Percentiles rank a stretch among this genome's conserved stretches.
Conservation (phyloP, 2,888 invertebrate species). For the Calliscelio sp. region DNA sequence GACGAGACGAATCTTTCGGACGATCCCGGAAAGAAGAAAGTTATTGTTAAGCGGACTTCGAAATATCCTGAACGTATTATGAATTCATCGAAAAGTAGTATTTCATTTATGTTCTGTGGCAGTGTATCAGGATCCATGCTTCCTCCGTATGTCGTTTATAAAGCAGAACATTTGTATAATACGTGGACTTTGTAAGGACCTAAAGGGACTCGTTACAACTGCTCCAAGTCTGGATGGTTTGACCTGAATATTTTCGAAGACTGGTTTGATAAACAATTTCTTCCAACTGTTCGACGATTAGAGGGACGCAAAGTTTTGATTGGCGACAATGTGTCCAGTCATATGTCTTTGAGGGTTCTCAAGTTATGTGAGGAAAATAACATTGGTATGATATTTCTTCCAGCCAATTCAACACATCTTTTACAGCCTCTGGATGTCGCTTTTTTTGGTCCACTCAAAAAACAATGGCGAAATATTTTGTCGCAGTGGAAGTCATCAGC, state of each 20-base stretch:
- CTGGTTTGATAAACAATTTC: slow-evolving; percentile 3
- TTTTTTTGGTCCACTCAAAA: slow-evolving; percentile 29
- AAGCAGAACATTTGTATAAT: slow-evolving; percentile 18
- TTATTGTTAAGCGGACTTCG: slow-evolving; percentile 21
- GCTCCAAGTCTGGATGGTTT: slow-evolving; percentile 29
- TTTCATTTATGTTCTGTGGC: slow-evolving; percentile 34
- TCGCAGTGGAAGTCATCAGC: slow-evolving; percentile 29
- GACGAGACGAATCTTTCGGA: slow-evolving; percentile 47
- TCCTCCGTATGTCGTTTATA: slow-evolving; percentile 35
- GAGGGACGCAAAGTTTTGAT: slow-evolving; percentile 11
- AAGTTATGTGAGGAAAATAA: slow-evolving; percentile 14
- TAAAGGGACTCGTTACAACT: slow-evolving; percentile 16
- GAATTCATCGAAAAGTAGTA: slow-evolving; percentile 30
- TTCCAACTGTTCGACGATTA: slow-evolving; percentile 17
- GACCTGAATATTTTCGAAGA: slow-evolving; percentile 18
- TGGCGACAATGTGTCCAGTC: slow-evolving; percentile 35
- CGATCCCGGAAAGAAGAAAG: slow-evolving; percentile 24
- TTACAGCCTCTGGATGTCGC: slow-evolving; percentile 36
- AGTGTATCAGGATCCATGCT: slow-evolving; percentile 19
- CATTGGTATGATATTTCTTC: slow-evolving; percentile 18
- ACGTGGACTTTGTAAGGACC: slow-evolving; percentile 17
- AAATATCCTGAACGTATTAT: slow-evolving; percentile 36
- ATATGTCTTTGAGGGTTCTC: slow-evolving; percentile 14
- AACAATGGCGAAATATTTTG: slow-evolving; percentile 26
- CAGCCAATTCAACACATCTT: slow-evolving; percentile 4